A percentile compares a stretch with the other conserved stretches of the same genome.
These are phyloP conservation scores for Agrochola litura DNA, from an alignment of 2,888 invertebrate genomes.

Conservation along the genomic window DNA sequence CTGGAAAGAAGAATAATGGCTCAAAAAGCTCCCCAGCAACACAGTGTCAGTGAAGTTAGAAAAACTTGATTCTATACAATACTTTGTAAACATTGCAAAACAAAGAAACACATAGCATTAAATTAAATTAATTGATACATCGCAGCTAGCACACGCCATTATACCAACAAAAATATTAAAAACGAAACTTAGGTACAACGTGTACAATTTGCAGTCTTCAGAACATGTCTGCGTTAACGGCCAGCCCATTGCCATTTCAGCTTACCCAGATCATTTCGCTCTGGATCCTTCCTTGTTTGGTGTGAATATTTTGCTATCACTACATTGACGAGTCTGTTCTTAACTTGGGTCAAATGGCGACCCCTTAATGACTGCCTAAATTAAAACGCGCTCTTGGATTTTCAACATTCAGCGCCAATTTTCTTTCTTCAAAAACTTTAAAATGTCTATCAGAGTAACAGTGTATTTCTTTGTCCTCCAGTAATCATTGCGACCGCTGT, in stretches of 20 bases:
- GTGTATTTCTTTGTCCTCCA: constrained; percentile 67
- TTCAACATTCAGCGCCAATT: neutral
- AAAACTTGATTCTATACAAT: neutral
- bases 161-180: neutral
- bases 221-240: neutral
- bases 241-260: neutral
- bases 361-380: too few relatives aligned
- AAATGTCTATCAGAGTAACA: neutral
- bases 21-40: too few relatives aligned
- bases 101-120: neutral
- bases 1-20: too few relatives aligned
- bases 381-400: neutral
- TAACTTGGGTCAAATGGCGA: too few relatives aligned
- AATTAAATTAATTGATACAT: neutral
- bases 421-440: neutral
- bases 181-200: neutral
- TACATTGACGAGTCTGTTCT: neutral
- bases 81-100: neutral
- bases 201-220: neutral
- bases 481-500: constrained; percentile 94
- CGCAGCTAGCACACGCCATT: too few relatives aligned
- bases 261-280: neutral
- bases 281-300: neutral
- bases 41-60: too few relatives aligned
- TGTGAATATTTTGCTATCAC: neutral